phyloP scores from a whole-genome alignment of 2,888 invertebrate genomes.

The Melolontha melolontha region DNA sequence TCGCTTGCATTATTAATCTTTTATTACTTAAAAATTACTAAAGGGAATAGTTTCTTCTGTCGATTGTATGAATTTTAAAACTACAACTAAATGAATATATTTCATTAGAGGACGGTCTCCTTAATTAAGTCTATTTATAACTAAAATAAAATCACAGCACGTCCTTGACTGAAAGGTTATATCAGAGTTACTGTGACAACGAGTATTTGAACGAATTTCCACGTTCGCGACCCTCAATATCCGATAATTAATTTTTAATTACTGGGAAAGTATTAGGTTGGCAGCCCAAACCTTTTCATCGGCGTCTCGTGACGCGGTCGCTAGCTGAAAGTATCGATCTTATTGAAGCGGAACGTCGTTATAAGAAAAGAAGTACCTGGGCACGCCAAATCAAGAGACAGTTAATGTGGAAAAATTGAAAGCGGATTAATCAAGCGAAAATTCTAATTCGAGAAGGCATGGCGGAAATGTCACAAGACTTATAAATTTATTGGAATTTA shows the following conservation, averaged over 20 bases:
- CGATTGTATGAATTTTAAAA: too few species aligned
- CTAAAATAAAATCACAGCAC: too few species aligned
- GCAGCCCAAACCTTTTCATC: constrained; percentile 43
- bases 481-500: too few species aligned
- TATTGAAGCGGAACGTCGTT: constrained; percentile 1
- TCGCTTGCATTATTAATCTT: too few species aligned
- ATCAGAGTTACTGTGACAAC: not conserved
- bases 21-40: too few species aligned
- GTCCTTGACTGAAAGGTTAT: too few species aligned
- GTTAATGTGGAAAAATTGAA: constrained; percentile 4
- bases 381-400: constrained; percentile 6
- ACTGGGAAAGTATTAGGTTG: constrained; percentile 52
- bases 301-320: not conserved
- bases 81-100: too few species aligned
- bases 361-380: constrained; percentile 8
- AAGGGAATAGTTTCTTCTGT: too few species aligned
- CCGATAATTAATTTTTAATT: constrained; percentile 60
- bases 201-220: constrained; percentile 47
- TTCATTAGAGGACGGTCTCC: too few species aligned
- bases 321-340: constrained; percentile 14
- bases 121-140: too few species aligned
- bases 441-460: not conserved
- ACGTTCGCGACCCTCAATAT: constrained; percentile 51
- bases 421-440: constrained; percentile 4
- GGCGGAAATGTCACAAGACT: not conserved